Evolutionary conservation across 1,140 invertebrate species (phyloP), one percentile per base, ranked within the genome.

Genomic region (Bathynomus jamesi): DNA sequence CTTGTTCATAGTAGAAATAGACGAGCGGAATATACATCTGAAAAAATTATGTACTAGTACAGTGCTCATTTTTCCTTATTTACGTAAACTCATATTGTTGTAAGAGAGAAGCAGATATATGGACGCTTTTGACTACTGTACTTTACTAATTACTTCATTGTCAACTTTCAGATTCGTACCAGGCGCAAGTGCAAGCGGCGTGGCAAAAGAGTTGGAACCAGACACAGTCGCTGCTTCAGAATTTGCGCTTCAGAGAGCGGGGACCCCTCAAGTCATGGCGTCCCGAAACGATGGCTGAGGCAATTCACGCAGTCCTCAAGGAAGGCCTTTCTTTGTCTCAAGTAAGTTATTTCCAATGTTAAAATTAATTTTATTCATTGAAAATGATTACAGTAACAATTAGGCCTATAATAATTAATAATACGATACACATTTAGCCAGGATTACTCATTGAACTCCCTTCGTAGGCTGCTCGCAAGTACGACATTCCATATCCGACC

Each of bases 401-500:
- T n/a, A n/a, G n/a, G n/a, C n/a, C n/a, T n/a, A n/a, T n/a, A n/a
- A n/a, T n/a, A n/a, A n/a, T n/a, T n/a, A n/a, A n/a, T n/a, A n/a
- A n/a, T n/a, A n/a, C n/a, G n/a, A n/a, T n/a, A n/a, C n/a, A n/a
- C n/a, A n/a, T n/a, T n/a, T n/a, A n/a, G n/a, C n/a, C n/a, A n/a
- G n/a, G n/a, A n/a, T n/a, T n/a, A n/a, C n/a, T n/a, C n/a, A n/a
- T n/a, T n/a, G n/a, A n/a, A n/a, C 10, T n/a, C 11, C 10, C 11
- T 64, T 93, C 91, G 8, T 92, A 95, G 81, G 92, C 92, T 2
- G 93, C 93, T 25, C 86, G 92, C 78, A 94, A 94, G 83, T 94
- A 91, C 84, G 92, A 94, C 85, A 95, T 95, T 81, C 93, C 93
- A 24, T 95, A 95, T 83, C 93, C 93, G 69, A 95, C 93, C 1